Base-by-base conservation (phyloP, 2,888 invertebrate genomes). In the Lutraria lutraria region DNA sequence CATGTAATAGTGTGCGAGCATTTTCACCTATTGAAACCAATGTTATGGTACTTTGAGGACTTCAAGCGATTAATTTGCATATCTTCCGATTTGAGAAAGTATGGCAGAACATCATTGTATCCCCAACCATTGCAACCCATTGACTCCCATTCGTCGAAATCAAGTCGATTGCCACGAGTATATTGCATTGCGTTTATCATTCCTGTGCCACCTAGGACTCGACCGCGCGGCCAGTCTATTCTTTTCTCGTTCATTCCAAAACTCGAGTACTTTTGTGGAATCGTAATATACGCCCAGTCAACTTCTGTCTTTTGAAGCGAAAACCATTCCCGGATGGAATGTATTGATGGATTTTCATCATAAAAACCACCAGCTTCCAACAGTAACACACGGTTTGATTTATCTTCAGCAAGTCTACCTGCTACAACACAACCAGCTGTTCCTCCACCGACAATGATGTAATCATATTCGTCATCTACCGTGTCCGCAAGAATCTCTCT, bases 71-170 rank as follows among this genome's bases (percentile, higher is more conserved):
- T 86, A 81, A 95, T 94, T 43, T 91, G 86, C 72, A 97, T 97
- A 89, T 97, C 96, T 93, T 97, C 97, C 34, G 97, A 97, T 96
- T 97, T 96, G 95, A 97, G 96, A 96, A 97, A 97, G 90, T 95
- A 96, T 96, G 97, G 96, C 95, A 98, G 95, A 98, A 98, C 92
- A 98, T 99, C 92, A 98, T 97, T 97, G 98, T 99, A 96, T 2
- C 85, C 72, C 85, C 85, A 85, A 25, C 85, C 85, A 21, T 52
- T 54, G 54, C 85, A 79, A 3, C 84, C 84, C 15, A 31, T 72
- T 16, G 76, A 63, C 29, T 98, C 97, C 99, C 99, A 99, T 87
- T 98, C 97, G 29, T 85, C 76, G 76, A n/a, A 85, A 72, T 85
- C 85, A 54, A 76, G 76, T 0, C 16, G 34, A 29, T 76, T 85